Percentiles rank a stretch among this genome's conserved stretches.
Conservation (phyloP, 1,140 invertebrate genomes). For the Nasonia giraulti region DNA sequence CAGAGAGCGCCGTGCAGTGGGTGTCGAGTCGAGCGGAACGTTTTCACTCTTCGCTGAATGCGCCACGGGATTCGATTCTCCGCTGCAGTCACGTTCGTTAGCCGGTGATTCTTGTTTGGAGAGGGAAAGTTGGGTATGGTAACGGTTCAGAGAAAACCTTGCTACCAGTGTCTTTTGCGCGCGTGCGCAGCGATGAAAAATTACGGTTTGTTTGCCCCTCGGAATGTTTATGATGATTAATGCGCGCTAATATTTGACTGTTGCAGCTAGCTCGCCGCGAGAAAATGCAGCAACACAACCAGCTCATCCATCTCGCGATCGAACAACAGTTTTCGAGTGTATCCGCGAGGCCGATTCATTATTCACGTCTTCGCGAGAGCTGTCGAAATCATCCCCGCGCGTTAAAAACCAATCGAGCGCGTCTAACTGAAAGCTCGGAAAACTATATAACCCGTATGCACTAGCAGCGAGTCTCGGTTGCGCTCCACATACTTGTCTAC, state of each 20-base stretch:
- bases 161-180: neutral
- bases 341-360: neutral
- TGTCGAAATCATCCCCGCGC: neutral
- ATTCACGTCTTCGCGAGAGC: neutral
- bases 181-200: neutral
- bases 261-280: no score
- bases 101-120: neutral
- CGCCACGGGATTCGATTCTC: neutral
- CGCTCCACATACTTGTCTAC: slow-evolving; percentile 1
- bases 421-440: neutral
- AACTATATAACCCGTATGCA: neutral
- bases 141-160: neutral
- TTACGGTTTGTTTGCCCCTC: neutral
- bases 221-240: no score
- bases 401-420: neutral
- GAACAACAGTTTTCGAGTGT: neutral
- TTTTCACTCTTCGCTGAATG: neutral
- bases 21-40: neutral
- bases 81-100: neutral
- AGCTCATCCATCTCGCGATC: neutral
- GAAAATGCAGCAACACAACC: no score
- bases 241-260: no score
- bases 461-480: neutral
- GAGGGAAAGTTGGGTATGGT: neutral
- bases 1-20: no score